These are phyloP conservation scores for Caenorhabditis angaria DNA, from an alignment of 2,888 invertebrate genomes.

Conservation along the genomic window DNA sequence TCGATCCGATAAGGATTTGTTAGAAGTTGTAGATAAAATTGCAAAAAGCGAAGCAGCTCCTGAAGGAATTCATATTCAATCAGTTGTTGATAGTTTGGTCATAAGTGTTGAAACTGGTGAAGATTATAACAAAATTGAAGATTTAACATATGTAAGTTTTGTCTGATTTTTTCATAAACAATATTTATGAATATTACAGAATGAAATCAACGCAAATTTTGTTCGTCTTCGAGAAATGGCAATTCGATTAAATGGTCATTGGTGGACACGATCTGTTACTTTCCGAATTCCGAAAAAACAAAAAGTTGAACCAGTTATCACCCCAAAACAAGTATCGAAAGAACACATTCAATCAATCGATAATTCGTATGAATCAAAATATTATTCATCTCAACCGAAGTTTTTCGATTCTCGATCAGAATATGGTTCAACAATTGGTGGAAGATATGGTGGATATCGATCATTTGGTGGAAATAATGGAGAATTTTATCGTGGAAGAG, in stretches of 20 bases:
- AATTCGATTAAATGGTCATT: constrained; percentile 16
- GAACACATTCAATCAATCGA: background rate
- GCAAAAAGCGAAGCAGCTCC: constrained; percentile 5
- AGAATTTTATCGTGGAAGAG: constrained; percentile 15
- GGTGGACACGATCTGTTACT: constrained; percentile 37
- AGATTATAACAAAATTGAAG: constrained; percentile 9
- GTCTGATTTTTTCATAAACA: background rate
- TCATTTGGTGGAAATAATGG: background rate
- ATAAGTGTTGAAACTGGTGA: constrained; percentile 10
- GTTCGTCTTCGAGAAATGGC: constrained; percentile 24
- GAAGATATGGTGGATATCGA: background rate
- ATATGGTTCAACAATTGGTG: constrained; percentile 1
- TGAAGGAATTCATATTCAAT: constrained; percentile 18
- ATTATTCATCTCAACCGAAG: constrained; percentile 16
- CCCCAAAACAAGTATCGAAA: background rate
- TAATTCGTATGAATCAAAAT: no score
- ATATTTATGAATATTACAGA: constrained; percentile 11
- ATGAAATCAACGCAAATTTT: constrained; percentile 20
- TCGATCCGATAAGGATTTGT: constrained; percentile 3
- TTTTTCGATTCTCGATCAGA: constrained; percentile 37
- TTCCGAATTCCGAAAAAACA: constrained; percentile 42
- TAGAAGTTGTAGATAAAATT: constrained; percentile 14
- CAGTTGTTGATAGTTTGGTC: constrained; percentile 14
- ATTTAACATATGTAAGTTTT: constrained; percentile 13
- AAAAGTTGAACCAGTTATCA: constrained; percentile 13